phyloP scores from a whole-genome alignment of 1,140 invertebrate genomes.

The Megalonaias nervosa region DNA sequence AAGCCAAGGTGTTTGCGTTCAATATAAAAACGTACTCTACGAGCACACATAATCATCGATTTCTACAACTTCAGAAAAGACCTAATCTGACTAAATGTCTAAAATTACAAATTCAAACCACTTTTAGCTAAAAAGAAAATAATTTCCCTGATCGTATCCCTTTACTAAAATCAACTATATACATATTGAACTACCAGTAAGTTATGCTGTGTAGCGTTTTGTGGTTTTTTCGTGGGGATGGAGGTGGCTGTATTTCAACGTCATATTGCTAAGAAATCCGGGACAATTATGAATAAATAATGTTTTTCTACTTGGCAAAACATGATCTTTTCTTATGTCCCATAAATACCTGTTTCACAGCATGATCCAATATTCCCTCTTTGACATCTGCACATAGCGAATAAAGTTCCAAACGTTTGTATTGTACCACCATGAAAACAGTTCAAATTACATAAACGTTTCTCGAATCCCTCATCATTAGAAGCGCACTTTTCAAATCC shows the following conservation, averaged over 20 bases:
- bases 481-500: constrained; percentile 8
- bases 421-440: constrained; percentile 4
- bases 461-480: not conserved
- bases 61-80: too few relatives aligned
- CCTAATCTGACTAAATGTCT: too few relatives aligned
- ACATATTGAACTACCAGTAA: not conserved
- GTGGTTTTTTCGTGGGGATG: not conserved
- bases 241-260: not conserved
- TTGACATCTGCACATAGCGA: not conserved
- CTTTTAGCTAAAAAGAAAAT: too few relatives aligned
- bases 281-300: not conserved
- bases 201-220: too few relatives aligned
- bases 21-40: too few relatives aligned
- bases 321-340: too few relatives aligned
- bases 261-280: not conserved
- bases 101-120: too few relatives aligned
- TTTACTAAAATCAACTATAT: not conserved
- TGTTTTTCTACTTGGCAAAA: too few relatives aligned
- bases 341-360: not conserved
- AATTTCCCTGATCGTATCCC: too few relatives aligned
- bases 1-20: too few relatives aligned
- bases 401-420: not conserved
- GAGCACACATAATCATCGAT: too few relatives aligned
- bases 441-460: not conserved
- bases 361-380: constrained; percentile 1